Conservation (phyloP, 2,888 invertebrate species). For the Pollenia amentaria region DNA sequence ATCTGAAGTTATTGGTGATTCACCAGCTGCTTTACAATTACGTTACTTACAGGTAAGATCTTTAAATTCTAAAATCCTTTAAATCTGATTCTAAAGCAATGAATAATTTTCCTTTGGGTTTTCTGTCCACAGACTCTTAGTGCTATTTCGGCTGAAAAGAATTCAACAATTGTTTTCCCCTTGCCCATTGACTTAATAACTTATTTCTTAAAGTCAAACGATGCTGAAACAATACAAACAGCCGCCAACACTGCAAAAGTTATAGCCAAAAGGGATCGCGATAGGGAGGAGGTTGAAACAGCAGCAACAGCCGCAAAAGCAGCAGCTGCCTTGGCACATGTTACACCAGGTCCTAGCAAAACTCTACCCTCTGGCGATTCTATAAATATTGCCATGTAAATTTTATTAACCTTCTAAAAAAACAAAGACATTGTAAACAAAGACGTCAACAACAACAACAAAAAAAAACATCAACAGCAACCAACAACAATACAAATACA, state of each 20-base stretch:
- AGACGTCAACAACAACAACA: neutral
- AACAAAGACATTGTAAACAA: neutral
- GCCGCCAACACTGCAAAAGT: slow-evolving; percentile 76
- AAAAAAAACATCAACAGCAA: slow-evolving; percentile 42
- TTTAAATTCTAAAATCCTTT: neutral
- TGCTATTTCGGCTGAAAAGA: slow-evolving; percentile 98
- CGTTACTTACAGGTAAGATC: slow-evolving; percentile 92
- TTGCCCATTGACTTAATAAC: slow-evolving; percentile 92
- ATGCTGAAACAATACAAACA: slow-evolving; percentile 79
- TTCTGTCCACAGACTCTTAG: slow-evolving; percentile 92
- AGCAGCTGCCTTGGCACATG: slow-evolving; percentile 21
- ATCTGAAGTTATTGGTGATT: slow-evolving; percentile 97
- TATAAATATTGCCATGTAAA: slow-evolving; percentile 71
- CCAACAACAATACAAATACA: slow-evolving; percentile 62
- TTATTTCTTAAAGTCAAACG: slow-evolving; percentile 89
- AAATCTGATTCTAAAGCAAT: neutral
- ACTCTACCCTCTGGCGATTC: slow-evolving; percentile 62
- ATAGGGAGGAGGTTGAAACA: slow-evolving; percentile 54
- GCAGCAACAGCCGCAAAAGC: slow-evolving; percentile 31
- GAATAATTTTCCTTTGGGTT: neutral
- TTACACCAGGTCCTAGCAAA: slow-evolving; percentile 31
- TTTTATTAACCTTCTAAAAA: slow-evolving; percentile 7
- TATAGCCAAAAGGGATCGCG: slow-evolving; percentile 61
- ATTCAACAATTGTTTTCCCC: slow-evolving; percentile 98
- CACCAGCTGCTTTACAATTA: slow-evolving; percentile 97